Evolutionary conservation across 2,113 vertebrate genomes (phyloP), one percentile per base, ranked within the genome.

Genomic region (Dolichallabes microphthalmus): DNA sequence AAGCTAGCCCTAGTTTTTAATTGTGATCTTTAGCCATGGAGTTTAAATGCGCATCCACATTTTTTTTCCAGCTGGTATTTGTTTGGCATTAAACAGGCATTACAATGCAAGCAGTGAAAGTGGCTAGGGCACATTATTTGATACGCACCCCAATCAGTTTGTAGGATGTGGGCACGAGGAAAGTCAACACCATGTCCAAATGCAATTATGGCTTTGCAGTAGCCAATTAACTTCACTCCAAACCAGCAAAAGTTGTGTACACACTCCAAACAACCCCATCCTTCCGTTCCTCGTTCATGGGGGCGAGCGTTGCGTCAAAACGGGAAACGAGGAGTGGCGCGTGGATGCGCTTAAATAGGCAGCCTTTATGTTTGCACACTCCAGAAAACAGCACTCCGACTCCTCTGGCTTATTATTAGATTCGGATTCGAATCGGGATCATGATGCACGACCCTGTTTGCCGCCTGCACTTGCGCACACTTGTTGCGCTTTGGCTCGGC

Each of bases 311-410:
- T 84, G 87, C 90, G 88, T 90, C 89, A 89, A 89, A 77, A 81
- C 82, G 87, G 89, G 81, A 88, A 90, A 92, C 92, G 53, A 94
- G 94, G 92, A 92, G 93, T 93, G 94, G 93, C 94, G 87, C 87
- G 86, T 15, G 82, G 89, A 86, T 74, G 92, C 80, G 92, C 93
- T 95, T 95, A 95, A 94, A 95, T 93, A 95, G 93, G 90, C 86
- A 86, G 88, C 64, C 88, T 80, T 91, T 85, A 91, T 90, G 83
- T 90, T 88, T 87, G 86, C 85, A 87, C 80, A 76, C 89, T 91
- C 85, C 92, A 93, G 90, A 92, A 82, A 27, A 13, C n/a, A 55
- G 91, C 89, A 90, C 88, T 87, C 68, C 85, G 30, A 85, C 55
- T 87, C 39, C 13, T 58, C 63, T 50, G 60, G 73, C 50, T 55